Conservation (phyloP, 1,140 invertebrate genomes). For the Heliconius melpomene region DNA sequence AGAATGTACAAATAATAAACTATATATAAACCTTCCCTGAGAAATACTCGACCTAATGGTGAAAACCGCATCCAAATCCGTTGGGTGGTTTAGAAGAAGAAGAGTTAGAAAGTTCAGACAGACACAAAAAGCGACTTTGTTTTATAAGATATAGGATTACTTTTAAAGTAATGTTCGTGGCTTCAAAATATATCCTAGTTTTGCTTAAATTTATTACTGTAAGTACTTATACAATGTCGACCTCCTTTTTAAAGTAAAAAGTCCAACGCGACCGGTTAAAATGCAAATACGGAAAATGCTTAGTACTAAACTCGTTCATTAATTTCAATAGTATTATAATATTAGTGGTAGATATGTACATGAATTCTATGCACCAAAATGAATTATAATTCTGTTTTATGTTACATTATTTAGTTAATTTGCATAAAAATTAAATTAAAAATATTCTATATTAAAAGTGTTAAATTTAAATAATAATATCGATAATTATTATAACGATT, state of each 20-base stretch:
- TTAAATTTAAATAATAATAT: not conserved
- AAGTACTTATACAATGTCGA: not conserved
- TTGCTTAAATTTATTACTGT: not conserved
- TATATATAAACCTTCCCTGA: too few species aligned
- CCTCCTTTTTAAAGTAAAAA: conserved; percentile 15
- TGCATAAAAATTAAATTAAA: not conserved
- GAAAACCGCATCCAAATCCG: too few species aligned
- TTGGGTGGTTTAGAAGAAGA: too few species aligned
- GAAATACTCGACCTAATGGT: too few species aligned
- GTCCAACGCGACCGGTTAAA: not conserved
- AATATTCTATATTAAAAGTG: not conserved
- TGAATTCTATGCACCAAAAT: not conserved
- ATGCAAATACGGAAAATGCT: conserved; percentile 8
- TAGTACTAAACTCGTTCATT: conserved; percentile 4
- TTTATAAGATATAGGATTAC: too few species aligned
- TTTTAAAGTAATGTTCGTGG: not conserved
- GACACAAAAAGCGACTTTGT: too few species aligned
- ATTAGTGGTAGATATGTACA: not conserved
- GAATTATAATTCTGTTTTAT: not conserved
- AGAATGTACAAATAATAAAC: too few species aligned
- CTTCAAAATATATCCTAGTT: conserved; percentile 2
- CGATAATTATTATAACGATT: too few species aligned
- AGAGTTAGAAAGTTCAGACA: too few species aligned
- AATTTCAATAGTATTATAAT: not conserved
- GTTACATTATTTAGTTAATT: not conserved